These are phyloP conservation scores for Danio aesculapii DNA, from an alignment of 2,797 vertebrate genomes.

Conservation along the genomic window DNA sequence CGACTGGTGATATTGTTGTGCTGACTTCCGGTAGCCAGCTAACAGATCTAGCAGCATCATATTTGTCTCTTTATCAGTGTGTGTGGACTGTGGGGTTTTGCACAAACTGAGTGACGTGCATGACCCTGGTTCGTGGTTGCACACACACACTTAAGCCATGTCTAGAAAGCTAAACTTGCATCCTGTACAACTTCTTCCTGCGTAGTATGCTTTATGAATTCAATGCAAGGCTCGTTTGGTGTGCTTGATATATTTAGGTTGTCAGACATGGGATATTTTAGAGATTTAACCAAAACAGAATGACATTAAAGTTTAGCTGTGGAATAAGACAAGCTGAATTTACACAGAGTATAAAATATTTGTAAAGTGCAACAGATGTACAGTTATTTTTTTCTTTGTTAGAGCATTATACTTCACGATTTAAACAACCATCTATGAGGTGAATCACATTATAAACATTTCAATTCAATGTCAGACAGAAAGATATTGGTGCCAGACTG, in stretches of 20 bases:
- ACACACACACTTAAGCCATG: conserved; percentile 10
- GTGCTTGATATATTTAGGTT: neutral
- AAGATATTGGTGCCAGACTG: no score
- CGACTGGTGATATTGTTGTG: conserved; percentile 32
- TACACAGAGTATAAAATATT: no score
- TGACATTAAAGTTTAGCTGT: no score
- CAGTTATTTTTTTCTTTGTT: no score
- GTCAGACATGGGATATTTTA: neutral
- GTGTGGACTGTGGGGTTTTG: conserved; percentile 11
- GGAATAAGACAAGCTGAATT: no score
- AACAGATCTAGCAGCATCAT: conserved; percentile 33
- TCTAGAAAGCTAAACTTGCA: neutral
- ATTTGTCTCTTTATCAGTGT: conserved; percentile 2
- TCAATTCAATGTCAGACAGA: no score
- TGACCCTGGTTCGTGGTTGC: neutral
- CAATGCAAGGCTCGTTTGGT: neutral
- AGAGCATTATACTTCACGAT: no score
- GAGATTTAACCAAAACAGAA: neutral
- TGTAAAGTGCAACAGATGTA: no score
- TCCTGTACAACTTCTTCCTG: conserved; percentile 29
- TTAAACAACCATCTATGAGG: no score
- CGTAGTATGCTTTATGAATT: conserved; percentile 16
- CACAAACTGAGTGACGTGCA: conserved; percentile 19
- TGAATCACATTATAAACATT: no score
- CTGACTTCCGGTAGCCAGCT: conserved; percentile 46